phyloP scores from a whole-genome alignment of 2,888 invertebrate species.

The Diarsia dahlii region DNA sequence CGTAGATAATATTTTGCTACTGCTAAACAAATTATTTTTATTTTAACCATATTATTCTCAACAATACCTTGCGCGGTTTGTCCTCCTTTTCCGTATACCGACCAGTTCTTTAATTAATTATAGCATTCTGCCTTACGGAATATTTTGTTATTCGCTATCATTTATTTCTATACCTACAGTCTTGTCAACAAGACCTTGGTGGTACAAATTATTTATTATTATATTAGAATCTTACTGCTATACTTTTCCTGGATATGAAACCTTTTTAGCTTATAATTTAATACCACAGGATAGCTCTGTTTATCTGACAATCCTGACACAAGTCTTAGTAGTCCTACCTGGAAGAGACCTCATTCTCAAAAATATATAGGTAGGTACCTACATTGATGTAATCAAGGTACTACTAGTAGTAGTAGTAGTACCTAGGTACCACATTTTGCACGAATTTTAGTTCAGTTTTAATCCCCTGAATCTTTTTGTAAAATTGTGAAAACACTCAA shows the following conservation, averaged over 20 bases:
- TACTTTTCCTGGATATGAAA: no score
- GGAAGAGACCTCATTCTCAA: background rate
- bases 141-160: background rate
- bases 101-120: constrained; percentile 1
- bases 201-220: no score
- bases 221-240: no score
- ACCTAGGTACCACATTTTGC: background rate
- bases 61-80: background rate
- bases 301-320: background rate
- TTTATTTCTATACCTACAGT: no score
- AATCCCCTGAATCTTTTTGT: no score
- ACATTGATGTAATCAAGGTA: no score
- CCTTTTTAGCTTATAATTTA: background rate
- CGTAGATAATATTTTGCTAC: background rate
- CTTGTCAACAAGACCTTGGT: no score
- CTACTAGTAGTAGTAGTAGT: no score
- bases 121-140: background rate
- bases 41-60: background rate
- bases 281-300: background rate
- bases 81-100: background rate
- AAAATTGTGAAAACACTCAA: background rate
- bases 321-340: no score
- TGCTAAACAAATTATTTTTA: background rate
- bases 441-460: no score
- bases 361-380: no score